phyloP scores from a whole-genome alignment of 1,140 invertebrate genomes.

The Drosophila bipectinata region DNA sequence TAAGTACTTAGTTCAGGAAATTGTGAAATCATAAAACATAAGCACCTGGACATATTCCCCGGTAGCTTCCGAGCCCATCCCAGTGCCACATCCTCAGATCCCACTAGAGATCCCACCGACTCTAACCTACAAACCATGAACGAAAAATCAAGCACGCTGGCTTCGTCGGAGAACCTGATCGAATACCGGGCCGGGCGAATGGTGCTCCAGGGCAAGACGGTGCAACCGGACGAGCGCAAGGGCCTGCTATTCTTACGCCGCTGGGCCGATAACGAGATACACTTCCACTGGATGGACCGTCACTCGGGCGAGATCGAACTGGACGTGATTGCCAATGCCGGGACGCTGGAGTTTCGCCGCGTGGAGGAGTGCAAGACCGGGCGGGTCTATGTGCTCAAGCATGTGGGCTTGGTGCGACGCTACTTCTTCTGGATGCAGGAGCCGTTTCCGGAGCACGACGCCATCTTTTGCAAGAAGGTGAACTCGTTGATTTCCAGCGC shows the following conservation, averaged over 20 bases:
- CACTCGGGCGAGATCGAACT: conserved; percentile 86
- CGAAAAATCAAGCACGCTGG: neutral
- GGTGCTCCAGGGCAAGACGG: conserved; percentile 95
- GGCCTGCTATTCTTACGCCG: conserved; percentile 96
- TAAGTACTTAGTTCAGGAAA: neutral
- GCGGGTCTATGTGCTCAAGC: conserved; percentile 97
- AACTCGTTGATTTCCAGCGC: conserved; percentile 90
- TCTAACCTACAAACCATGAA: neutral
- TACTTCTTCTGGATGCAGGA: conserved; percentile 99
- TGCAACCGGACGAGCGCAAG: conserved; percentile 97
- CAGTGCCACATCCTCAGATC: neutral
- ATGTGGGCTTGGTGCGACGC: conserved; percentile 94
- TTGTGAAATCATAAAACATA: neutral
- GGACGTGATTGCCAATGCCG: conserved; percentile 98
- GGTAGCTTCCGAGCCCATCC: neutral
- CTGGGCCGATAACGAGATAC: conserved; percentile 93
- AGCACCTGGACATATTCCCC: neutral
- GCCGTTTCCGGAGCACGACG: conserved; percentile 96
- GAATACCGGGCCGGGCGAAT: conserved; percentile 98
- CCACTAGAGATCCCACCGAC: neutral
- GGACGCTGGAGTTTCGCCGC: conserved; percentile 97
- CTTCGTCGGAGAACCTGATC: conserved; percentile 85
- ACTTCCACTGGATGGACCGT: conserved; percentile 99
- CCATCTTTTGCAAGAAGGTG: conserved; percentile 94
- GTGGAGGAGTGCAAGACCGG: conserved; percentile 98